Base-by-base conservation (phyloP, 2,113 vertebrate genomes). In the Clarias magur region DNA sequence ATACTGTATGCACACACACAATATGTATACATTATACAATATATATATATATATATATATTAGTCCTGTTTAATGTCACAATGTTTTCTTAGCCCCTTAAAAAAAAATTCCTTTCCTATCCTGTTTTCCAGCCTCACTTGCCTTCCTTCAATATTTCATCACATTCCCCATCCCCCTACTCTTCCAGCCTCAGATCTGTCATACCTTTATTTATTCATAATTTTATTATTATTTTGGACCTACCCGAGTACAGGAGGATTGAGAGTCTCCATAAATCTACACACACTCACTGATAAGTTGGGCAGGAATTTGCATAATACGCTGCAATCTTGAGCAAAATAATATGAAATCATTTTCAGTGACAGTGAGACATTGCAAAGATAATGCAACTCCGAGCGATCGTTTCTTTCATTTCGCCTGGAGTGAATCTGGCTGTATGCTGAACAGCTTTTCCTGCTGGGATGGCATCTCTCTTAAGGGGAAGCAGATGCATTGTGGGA, bases 251-350 rank as follows among this genome's bases (percentile, higher is more conserved):
- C 48, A 27, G 62, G 19, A 34, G 53, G 57, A 63, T 63, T 21
- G 34, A 73, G 60, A 4, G 23, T 5, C 34, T 30, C 4, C 12
- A 12, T 62, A 81, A 72, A 87, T 87, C 86, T 87, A 60, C 85
- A 73, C 62, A 54, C 78, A 63, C 78, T 79, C 53, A 82, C 62
- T 82, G 42, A 84, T 56, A 82, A 89, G 84, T 78, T 53, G 78
- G 19, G 27, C 67, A 87, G 82, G 78, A 78, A 76, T 67, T n/a
- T 78, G 12, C 15, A 78, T 13, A 15, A 27, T 54, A 8, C 13
- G n/a, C 54, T 56, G 9, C 23, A 42, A 11, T 73, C 70, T 25
- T 48, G 42, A 53, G 25, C 38, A 30, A n/a, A 79, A 79, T 16
- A 56, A 78, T 9, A 56, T 78, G 13, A 48, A 75, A 75, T 75